A percentile compares a stretch with the other conserved stretches of the same genome.
Evolutionary conservation across 2,888 invertebrate genomes (phyloP).

Genomic region (Tetramorium bicarinatum): DNA sequence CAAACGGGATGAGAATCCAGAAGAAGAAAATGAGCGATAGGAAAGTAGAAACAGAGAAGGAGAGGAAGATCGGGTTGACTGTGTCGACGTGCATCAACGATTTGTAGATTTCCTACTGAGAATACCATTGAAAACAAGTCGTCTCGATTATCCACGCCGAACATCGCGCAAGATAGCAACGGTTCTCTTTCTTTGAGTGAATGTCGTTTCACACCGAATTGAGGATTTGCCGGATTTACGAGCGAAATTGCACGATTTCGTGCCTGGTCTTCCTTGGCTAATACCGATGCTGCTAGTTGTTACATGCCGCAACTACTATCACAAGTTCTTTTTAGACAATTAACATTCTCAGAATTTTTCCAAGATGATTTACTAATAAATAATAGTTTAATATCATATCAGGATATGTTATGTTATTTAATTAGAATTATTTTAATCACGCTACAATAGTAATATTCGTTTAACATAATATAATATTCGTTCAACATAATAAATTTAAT

Average conservation of each 20-base stretch:
- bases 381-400: neutral
- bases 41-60: neutral
- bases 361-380: neutral
- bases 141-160: conserved; percentile 13
- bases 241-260: conserved; percentile 5
- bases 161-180: neutral
- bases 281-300: neutral
- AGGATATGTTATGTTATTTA: no score
- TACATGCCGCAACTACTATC: neutral
- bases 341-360: neutral
- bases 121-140: conserved; percentile 31
- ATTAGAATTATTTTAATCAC: no score
- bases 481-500: no score
- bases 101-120: conserved; percentile 46
- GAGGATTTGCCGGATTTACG: neutral
- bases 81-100: conserved; percentile 49
- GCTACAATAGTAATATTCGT: no score
- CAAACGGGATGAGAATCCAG: neutral
- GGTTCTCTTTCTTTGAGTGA: neutral
- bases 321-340: neutral
- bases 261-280: neutral
- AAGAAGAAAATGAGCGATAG: conserved; percentile 10
- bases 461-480: no score
- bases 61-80: neutral
- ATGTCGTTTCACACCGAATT: neutral